phyloP scores from a whole-genome alignment of 2,797 vertebrate genomes.

The Cygnus olor region DNA sequence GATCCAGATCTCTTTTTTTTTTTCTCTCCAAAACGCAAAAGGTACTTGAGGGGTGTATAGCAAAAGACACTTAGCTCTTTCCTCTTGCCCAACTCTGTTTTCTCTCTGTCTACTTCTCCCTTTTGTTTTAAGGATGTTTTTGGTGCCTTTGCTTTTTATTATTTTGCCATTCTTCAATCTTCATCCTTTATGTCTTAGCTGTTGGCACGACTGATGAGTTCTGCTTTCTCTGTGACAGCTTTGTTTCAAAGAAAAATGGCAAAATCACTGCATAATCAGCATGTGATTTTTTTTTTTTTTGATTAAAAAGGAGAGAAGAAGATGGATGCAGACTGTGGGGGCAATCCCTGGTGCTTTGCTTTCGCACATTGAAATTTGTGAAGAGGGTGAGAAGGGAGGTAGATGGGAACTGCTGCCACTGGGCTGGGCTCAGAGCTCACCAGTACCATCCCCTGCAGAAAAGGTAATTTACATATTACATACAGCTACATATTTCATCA shows the following conservation, averaged over 20 bases:
- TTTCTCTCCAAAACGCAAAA: neutral
- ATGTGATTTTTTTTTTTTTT: neutral
- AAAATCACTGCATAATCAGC: neutral
- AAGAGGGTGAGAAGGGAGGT: too few species aligned
- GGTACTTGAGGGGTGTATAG: neutral
- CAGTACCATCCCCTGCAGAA: too few species aligned
- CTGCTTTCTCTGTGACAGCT: neutral
- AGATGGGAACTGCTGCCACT: neutral
- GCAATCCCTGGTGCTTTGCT: neutral
- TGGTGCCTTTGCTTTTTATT: neutral
- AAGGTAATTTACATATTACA: neutral
- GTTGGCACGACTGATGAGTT: neutral
- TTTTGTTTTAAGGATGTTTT: neutral
- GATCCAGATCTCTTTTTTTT: neutral
- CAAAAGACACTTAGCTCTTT: neutral
- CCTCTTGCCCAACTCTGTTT: neutral
- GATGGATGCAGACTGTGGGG: neutral
- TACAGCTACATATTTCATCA: neutral
- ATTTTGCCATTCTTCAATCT: neutral
- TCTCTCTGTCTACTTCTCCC: neutral
- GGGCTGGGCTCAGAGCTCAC: neutral
- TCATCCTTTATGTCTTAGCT: neutral
- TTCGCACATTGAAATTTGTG: neutral
- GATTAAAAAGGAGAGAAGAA: neutral
- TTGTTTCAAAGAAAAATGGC: slow-evolving; percentile 34